These are phyloP conservation scores for Phenganax stokvisi DNA, from an alignment of 92 coral and sea anemone species.

Conservation along the genomic window DNA sequence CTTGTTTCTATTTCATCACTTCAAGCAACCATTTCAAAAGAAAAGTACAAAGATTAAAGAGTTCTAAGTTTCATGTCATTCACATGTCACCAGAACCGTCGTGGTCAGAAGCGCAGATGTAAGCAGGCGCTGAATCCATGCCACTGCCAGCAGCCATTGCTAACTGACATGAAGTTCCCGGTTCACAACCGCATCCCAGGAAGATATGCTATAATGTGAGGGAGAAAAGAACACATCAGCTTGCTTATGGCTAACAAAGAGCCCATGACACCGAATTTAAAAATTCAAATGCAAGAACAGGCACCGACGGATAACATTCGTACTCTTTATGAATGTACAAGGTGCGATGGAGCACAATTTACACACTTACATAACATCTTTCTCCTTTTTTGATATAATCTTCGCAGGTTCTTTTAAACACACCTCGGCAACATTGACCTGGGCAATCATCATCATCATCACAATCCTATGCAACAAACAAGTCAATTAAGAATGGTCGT, in stretches of 20 bases:
- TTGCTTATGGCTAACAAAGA: neutral
- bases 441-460: conserved; percentile 1
- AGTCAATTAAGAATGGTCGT: neutral
- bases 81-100: too few relatives aligned
- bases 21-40: too few relatives aligned
- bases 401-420: neutral
- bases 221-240: neutral
- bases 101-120: too few relatives aligned
- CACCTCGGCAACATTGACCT: conserved; percentile 15
- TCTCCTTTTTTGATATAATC: conserved; percentile 24
- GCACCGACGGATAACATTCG: too few relatives aligned
- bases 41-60: too few relatives aligned
- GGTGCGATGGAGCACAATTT: neutral
- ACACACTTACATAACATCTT: conserved; percentile 1
- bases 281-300: too few relatives aligned
- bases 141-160: too few relatives aligned
- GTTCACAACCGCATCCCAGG: neutral
- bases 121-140: too few relatives aligned
- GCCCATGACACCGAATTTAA: too few relatives aligned
- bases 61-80: too few relatives aligned
- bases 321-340: too few relatives aligned
- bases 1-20: too few relatives aligned
- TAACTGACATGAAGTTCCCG: neutral
- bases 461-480: neutral
- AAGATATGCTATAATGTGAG: neutral